These are phyloP conservation scores for Austrolebias charrua DNA, from an alignment of 2,797 vertebrate species.

Conservation along the genomic window DNA sequence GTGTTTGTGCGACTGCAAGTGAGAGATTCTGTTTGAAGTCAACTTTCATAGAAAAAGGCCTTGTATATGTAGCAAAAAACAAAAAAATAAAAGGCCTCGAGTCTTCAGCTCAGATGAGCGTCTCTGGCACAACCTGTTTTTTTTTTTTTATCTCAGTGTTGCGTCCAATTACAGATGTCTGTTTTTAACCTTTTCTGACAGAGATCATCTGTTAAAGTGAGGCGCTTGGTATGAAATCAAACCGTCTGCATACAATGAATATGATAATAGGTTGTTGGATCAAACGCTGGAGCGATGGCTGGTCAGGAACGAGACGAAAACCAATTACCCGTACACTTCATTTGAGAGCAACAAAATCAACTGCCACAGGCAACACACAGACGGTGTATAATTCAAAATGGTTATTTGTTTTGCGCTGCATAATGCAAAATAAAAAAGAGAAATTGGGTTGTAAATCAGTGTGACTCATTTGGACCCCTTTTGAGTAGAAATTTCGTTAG, in stretches of 20 bases:
- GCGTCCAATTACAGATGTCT: conserved; percentile 53
- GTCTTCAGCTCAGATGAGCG: conserved; percentile 41
- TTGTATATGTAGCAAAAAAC: conserved; percentile 13
- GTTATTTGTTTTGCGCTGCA: conserved; percentile 16
- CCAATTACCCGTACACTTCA: conserved; percentile 39
- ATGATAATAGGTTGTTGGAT: conserved; percentile 30
- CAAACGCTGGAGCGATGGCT: conserved; percentile 31
- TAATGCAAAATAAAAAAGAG: conserved; percentile 31
- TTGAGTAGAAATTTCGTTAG: conserved; percentile 17
- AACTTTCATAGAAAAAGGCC: conserved; percentile 54
- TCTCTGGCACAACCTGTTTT: conserved; percentile 25
- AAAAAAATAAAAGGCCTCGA: conserved; percentile 36
- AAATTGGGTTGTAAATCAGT: conserved; percentile 16
- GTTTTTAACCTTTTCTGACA: conserved; percentile 29
- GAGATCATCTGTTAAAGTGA: conserved; percentile 31
- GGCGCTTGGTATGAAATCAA: conserved; percentile 39
- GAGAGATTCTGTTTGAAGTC: conserved; percentile 68
- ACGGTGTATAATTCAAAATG: conserved; percentile 21
- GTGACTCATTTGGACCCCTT: conserved; percentile 13
- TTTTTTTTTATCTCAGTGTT: conserved; percentile 33
- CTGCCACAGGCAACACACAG: conserved; percentile 24
- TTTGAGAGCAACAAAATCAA: conserved; percentile 39
- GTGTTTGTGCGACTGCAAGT: conserved; percentile 45
- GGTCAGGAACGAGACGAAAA: conserved; percentile 24
- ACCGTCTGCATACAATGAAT: conserved; percentile 9